phyloP scores from a whole-genome alignment of 2,888 invertebrate genomes.

The Epiperipatus broadwayi region DNA sequence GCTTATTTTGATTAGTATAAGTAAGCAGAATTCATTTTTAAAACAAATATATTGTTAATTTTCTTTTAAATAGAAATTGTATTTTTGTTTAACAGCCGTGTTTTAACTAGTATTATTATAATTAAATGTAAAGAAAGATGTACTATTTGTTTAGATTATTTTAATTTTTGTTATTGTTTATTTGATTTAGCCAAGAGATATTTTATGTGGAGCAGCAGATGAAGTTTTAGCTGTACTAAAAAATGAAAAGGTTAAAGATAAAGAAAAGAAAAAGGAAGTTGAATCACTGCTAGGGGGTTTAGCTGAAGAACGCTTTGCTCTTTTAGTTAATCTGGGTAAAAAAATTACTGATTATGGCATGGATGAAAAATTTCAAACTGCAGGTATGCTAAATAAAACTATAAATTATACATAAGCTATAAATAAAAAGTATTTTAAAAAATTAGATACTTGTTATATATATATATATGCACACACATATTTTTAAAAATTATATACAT shows the following conservation, averaged over 20 bases:
- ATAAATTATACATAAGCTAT: no score
- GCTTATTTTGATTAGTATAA: no score
- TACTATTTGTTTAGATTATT: slow-evolving; percentile 9
- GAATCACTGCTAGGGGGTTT: slow-evolving; percentile 59
- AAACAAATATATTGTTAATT: slow-evolving; percentile 17
- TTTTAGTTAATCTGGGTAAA: slow-evolving; percentile 86
- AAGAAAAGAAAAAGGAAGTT: slow-evolving; percentile 70
- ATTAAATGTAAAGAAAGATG: neutral
- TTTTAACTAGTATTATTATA: neutral
- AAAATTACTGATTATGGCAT: slow-evolving; percentile 91
- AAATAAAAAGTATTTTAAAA: no score
- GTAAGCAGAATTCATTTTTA: no score
- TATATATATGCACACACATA: no score
- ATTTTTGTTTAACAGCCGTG: slow-evolving; percentile 1
- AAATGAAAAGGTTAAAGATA: slow-evolving; percentile 80
- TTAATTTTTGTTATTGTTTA: slow-evolving; percentile 12
- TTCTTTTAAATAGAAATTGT: neutral
- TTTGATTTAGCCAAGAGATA: slow-evolving; percentile 57
- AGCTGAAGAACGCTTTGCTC: slow-evolving; percentile 75
- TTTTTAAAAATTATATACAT: no score
- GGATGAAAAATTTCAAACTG: slow-evolving; percentile 35
- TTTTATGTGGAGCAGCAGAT: slow-evolving; percentile 96
- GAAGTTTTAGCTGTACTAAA: slow-evolving; percentile 87
- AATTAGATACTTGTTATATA: neutral
- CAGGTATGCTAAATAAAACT: slow-evolving; percentile 27